Evolutionary conservation across 2,888 invertebrate species (phyloP), one percentile per base, ranked within the genome.

Genomic region (Meliscaeva auricollis): DNA sequence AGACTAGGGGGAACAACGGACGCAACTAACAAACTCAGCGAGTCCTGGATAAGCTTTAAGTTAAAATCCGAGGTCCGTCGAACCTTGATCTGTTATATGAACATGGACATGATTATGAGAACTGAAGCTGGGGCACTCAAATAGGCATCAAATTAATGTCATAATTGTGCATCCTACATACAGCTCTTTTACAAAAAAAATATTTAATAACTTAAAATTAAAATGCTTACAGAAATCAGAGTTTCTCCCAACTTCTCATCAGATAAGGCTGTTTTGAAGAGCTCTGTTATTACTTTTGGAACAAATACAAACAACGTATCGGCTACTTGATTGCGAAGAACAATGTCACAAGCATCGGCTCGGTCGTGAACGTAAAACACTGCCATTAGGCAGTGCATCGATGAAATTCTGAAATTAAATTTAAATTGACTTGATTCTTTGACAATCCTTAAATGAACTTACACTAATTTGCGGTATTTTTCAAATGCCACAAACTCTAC

Each of bases 401-500:
- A 93, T 54, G 92, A 89, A 68, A 93, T 90, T 90, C 94, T 94
- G 44, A 3, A 78, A 52, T 15, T 8, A 11, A 68, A 9, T 6
- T 13, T 11, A 69, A 7, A 7, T 11, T 13, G 26, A 26, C 4
- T 26, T 41, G 0, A 7, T 46, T 3, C 15, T 13, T 13, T 8
- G 0, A 0, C 9, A 73, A 56, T 8, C 4, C 50, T 35, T 41
- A 38, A 22, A 15, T 9, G 1, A 46, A 88, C 88, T 90, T 91
- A 96, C 95, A 95, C 94, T 13, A 97, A 91, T 54, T 93, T 91
- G 44, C 93, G 92, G 48, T 94, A 93, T 89, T 94, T 95, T 90
- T 96, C 96, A 41, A 92, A 91, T 89, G 94, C 94, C 9, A 95
- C 95, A 17, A 96, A 91, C 88, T 95, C 94, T 1, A 95, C 92